Conservation (phyloP, 2,797 vertebrate species). For the Diceros bicornis region DNA sequence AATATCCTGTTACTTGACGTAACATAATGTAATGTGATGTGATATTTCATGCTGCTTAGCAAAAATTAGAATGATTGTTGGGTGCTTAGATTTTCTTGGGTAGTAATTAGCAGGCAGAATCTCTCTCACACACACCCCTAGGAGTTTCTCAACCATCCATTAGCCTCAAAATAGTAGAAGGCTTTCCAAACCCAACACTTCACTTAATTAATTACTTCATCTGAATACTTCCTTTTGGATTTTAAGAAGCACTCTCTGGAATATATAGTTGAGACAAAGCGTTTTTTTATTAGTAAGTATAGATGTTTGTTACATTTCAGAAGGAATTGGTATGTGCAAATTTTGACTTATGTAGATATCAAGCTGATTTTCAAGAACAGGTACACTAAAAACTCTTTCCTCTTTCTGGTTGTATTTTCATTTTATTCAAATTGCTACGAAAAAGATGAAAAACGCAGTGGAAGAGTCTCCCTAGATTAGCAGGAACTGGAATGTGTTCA, state of each 20-base stretch:
- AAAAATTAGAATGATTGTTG: conserved; percentile 86
- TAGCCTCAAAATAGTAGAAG: conserved; percentile 79
- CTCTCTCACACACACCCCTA: conserved; percentile 78
- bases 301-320: not conserved
- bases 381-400: conserved; percentile 9
- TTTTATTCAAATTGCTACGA: conserved; percentile 54
- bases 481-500: conserved; percentile 68
- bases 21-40: conserved; percentile 75
- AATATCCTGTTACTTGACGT: conserved; percentile 83
- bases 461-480: conserved; percentile 31
- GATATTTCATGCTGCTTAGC: conserved; percentile 81
- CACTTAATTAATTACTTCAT: conserved; percentile 83
- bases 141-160: conserved; percentile 85
- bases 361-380: conserved; percentile 62
- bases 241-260: conserved; percentile 53
- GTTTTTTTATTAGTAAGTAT: conserved; percentile 73
- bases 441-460: conserved; percentile 13
- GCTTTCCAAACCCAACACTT: conserved; percentile 76
- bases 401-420: conserved; percentile 45
- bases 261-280: not conserved
- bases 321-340: not conserved
- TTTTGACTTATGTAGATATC: conserved; percentile 4
- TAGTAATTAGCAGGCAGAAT: conserved; percentile 87
- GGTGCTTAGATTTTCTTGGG: conserved; percentile 82
- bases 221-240: conserved; percentile 63